Percentiles rank a stretch among this genome's conserved stretches.
These are phyloP conservation scores for Chrysolina americana DNA, from an alignment of 2,888 invertebrate genomes.

Conservation along the genomic window DNA sequence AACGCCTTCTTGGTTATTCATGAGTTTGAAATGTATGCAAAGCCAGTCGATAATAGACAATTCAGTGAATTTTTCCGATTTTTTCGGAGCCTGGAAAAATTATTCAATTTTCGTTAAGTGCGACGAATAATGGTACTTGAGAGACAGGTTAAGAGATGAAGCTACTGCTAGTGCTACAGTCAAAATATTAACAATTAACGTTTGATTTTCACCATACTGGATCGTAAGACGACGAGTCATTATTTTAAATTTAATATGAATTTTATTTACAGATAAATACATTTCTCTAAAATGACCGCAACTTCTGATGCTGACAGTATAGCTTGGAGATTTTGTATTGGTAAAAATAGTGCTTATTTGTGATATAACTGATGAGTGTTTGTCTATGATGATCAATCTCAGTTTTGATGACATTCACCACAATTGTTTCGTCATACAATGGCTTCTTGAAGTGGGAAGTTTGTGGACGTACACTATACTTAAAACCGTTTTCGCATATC, in stretches of 20 bases:
- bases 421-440: too few species aligned
- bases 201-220: conserved; percentile 8
- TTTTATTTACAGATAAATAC: conserved; percentile 24
- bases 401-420: too few species aligned
- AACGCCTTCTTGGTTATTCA: conserved; percentile 52
- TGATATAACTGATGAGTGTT: background rate
- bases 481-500: too few species aligned
- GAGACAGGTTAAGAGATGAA: conserved; percentile 6
- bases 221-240: conserved; percentile 12
- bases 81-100: too few species aligned
- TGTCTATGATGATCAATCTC: too few species aligned
- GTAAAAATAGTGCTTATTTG: background rate
- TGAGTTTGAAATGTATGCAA: conserved; percentile 35
- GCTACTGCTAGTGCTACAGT: conserved; percentile 8
- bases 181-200: conserved; percentile 10
- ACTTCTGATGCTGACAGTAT: background rate
- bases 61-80: too few species aligned
- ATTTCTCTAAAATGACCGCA: conserved; percentile 13
- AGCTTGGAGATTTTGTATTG: background rate
- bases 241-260: conserved; percentile 14
- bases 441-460: too few species aligned
- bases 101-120: background rate
- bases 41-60: background rate
- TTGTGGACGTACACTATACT: too few species aligned
- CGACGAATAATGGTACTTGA: conserved; percentile 3